These are phyloP conservation scores for Phenganax subtilis DNA, from an alignment of 92 coral and sea anemone species.

Conservation along the genomic window DNA sequence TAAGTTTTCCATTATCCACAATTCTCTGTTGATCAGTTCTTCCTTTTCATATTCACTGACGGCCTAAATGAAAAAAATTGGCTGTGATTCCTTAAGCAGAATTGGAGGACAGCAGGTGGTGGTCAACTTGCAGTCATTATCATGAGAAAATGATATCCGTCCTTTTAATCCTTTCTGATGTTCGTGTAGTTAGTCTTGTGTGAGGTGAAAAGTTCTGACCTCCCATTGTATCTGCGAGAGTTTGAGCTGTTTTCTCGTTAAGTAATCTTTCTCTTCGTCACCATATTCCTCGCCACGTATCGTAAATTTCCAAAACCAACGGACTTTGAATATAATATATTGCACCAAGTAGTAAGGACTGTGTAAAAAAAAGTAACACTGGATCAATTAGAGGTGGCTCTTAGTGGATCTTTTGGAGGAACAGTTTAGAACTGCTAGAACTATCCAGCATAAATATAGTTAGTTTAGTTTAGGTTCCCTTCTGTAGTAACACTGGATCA, in stretches of 20 bases:
- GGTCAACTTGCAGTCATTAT: too few species aligned
- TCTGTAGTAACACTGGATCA: too few species aligned
- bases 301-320: slow-evolving; percentile 92
- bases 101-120: too few species aligned
- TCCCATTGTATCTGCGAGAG: slow-evolving; percentile 77
- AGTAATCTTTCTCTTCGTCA: slow-evolving; percentile 67
- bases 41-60: slow-evolving; percentile 56
- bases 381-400: neutral
- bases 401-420: neutral
- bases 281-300: slow-evolving; percentile 81
- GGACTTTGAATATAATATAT: slow-evolving; percentile 68
- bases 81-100: too few species aligned
- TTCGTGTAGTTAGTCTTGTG: too few species aligned
- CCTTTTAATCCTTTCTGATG: too few species aligned
- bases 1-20: slow-evolving; percentile 76
- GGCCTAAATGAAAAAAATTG: slow-evolving; percentile 44
- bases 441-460: too few species aligned
- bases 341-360: slow-evolving; percentile 75
- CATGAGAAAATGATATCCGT: too few species aligned
- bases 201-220: slow-evolving; percentile 25
- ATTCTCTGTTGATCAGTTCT: slow-evolving; percentile 57
- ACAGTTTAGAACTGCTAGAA: too few species aligned
- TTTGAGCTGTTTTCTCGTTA: slow-evolving; percentile 70
- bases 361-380: neutral
- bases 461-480: too few species aligned